phyloP scores from a whole-genome alignment of 2,797 vertebrate species.

The Chaetophractus vellerosus region DNA sequence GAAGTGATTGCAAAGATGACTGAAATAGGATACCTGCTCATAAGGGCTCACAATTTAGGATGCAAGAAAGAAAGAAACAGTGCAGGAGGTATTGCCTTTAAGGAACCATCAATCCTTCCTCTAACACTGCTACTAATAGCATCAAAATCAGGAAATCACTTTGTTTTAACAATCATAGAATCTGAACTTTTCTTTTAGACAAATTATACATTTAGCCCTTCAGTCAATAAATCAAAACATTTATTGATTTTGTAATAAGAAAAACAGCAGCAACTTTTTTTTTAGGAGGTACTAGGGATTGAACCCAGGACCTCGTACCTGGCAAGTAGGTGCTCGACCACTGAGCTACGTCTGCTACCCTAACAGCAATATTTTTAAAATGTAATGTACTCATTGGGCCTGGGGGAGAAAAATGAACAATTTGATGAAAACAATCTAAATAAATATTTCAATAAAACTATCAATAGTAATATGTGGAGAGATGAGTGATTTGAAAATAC shows the following conservation, averaged over 20 bases:
- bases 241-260: conserved; percentile 63
- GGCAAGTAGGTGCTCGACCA: no score
- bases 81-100: neutral
- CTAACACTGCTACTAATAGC: neutral
- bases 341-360: no score
- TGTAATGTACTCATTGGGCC: conserved; percentile 38
- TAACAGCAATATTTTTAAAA: conserved; percentile 21
- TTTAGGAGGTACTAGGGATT: no score
- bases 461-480: conserved; percentile 7
- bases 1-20: neutral
- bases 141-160: neutral
- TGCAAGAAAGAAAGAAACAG: neutral
- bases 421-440: conserved; percentile 17
- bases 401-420: conserved; percentile 45
- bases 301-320: no score
- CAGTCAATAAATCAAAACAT: conserved; percentile 45
- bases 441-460: conserved; percentile 35
- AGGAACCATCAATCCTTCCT: neutral
- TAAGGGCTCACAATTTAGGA: neutral
- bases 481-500: neutral
- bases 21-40: neutral
- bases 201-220: conserved; percentile 47
- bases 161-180: conserved; percentile 41
- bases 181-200: conserved; percentile 55
- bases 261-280: neutral